Conservation (phyloP, 1,140 invertebrate genomes). For the Nephila pilipes region DNA sequence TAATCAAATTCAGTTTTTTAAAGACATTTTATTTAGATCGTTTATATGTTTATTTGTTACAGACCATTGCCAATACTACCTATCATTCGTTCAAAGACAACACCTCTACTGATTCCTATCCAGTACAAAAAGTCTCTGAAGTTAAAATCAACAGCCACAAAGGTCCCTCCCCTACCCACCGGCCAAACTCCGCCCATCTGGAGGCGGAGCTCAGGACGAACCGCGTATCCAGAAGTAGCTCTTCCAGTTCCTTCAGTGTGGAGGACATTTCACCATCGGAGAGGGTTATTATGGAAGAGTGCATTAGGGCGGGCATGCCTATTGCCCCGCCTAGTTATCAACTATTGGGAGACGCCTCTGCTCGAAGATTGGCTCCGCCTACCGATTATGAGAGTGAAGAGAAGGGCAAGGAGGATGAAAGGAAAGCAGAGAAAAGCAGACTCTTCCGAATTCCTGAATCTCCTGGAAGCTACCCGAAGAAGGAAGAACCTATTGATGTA, state of each 20-base stretch:
- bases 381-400: conserved; percentile 65
- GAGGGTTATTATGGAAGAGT: conserved; percentile 43
- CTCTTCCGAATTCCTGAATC: conserved; percentile 64
- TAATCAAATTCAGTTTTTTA: no score
- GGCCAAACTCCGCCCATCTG: no score
- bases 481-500: background rate
- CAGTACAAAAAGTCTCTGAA: background rate
- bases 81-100: background rate
- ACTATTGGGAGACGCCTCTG: background rate
- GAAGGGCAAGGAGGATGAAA: conserved; percentile 72
- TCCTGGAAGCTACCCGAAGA: background rate
- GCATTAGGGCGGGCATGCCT: conserved; percentile 46
- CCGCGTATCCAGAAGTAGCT: background rate
- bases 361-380: background rate
- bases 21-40: no score
- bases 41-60: background rate
- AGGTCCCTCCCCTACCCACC: background rate
- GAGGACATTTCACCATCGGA: conserved; percentile 54
- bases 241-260: conserved; percentile 26
- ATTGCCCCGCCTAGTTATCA: background rate
- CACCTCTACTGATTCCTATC: background rate
- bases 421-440: conserved; percentile 64
- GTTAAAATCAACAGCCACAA: no score
- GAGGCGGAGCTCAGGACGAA: background rate
- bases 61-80: background rate